Base-by-base conservation (phyloP, 2,888 invertebrate species). In the Patella caerulea region DNA sequence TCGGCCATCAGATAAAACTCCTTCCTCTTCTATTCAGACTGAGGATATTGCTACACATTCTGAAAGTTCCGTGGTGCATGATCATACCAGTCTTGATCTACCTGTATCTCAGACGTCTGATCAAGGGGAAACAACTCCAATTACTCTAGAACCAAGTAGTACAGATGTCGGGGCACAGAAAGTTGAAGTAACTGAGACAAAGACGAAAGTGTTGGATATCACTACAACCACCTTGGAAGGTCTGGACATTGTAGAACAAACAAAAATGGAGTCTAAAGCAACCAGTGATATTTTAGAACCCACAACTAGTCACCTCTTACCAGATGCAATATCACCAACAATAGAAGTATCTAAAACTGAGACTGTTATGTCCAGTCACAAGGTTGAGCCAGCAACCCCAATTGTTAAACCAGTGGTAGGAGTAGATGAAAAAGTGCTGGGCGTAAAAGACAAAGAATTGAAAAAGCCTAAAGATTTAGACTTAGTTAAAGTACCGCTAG, bases 401-500 rank as follows among this genome's bases (percentile, higher is more conserved):
- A 80, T 65, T 65, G 34, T 29, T 12, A 11, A 29, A 15, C 72
- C 72, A 34, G 34, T 52, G 34, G 72, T 34, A 45, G 45, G 71
- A 15, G 17, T 19, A 69, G 11, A 17, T 24, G 11, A n/a, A n/a
- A 17, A 34, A 45, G 45, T 29, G 29, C 15, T 72, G 19, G 14
- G 3, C 9, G 17, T 52, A 29, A 45, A 19, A 54, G 54, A 54
- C 72, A 53, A 24, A 24, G 3, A 19, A 17, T 17, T n/a, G 7
- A 17, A 24, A 14, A 54, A 72, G 15, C 54, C 55, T 5, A 80
- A 19, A 14, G 52, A 77, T 3, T 69, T 82, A 14, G 83, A 81
- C 55, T 73, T 83, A 56, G 77, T 83, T 52, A 75, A 79, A 34
- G 78, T 85, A 19, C 84, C 81, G 29, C 75, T 80, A 56, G 79